A percentile compares a stretch with the other conserved stretches of the same genome.
phyloP scores from a whole-genome alignment of 1,140 invertebrate genomes.

The Drosophila trapezifrons region DNA sequence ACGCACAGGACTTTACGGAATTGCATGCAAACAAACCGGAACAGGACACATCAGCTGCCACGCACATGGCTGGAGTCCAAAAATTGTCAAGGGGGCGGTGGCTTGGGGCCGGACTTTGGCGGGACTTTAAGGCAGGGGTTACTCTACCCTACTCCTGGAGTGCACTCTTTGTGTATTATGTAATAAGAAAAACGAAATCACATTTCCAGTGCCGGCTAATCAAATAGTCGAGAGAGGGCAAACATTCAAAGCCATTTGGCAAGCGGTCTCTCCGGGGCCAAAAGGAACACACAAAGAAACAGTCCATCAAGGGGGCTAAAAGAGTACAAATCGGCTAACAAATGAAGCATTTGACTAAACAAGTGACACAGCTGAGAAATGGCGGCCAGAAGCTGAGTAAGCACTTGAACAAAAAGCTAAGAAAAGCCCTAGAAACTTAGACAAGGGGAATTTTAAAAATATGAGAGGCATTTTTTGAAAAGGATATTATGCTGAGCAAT shows the following conservation, averaged over 20 bases:
- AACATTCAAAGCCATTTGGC: constrained; percentile 56
- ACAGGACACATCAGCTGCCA: constrained; percentile 28
- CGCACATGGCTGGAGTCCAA: constrained; percentile 39
- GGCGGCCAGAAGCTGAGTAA: constrained; percentile 2
- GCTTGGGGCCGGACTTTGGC: not conserved
- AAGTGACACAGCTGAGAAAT: constrained; percentile 41
- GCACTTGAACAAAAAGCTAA: constrained; percentile 1
- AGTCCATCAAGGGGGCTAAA: constrained; percentile 3
- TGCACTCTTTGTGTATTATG: constrained; percentile 51
- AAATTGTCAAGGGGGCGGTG: constrained; percentile 16
- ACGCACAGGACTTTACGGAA: constrained; percentile 80
- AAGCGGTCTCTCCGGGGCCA: constrained; percentile 15
- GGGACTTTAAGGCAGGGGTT: not conserved
- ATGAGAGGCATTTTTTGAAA: too few relatives aligned
- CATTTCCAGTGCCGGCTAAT: constrained; percentile 56
- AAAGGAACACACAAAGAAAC: constrained; percentile 18
- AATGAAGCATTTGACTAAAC: constrained; percentile 71
- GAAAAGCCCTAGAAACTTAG: not conserved
- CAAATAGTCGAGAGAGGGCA: constrained; percentile 60
- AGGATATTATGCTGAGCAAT: too few relatives aligned
- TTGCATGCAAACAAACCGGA: constrained; percentile 78
- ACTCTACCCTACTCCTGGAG: constrained; percentile 7
- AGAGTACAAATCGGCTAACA: constrained; percentile 61
- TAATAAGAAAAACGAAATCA: constrained; percentile 64
- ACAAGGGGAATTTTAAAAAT: too few relatives aligned